A percentile compares a stretch with the other conserved stretches of the same genome.
phyloP scores from a whole-genome alignment of 2,888 invertebrate genomes.

The Eledone cirrhosa region DNA sequence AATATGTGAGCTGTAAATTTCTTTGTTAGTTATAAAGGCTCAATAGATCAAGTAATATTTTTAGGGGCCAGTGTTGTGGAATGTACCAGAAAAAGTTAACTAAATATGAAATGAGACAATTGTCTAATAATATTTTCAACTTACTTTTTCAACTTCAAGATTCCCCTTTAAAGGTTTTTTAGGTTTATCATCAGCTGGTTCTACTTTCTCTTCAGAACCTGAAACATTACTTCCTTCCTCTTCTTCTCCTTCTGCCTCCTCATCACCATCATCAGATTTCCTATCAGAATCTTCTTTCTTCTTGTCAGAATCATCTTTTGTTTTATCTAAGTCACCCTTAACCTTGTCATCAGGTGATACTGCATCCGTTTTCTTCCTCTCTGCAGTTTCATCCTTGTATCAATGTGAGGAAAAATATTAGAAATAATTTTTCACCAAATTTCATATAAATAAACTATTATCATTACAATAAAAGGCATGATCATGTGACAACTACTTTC shows the following conservation, averaged over 20 bases:
- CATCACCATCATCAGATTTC: slow-evolving; percentile 30
- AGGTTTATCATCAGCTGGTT: slow-evolving; percentile 30
- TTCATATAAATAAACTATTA: too few relatives aligned
- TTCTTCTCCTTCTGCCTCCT: slow-evolving; percentile 25
- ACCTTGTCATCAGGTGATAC: slow-evolving; percentile 56
- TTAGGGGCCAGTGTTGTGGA: not conserved
- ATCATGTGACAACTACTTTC: too few relatives aligned
- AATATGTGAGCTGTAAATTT: not conserved
- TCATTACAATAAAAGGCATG: too few relatives aligned
- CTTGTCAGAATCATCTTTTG: slow-evolving; percentile 35
- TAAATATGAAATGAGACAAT: not conserved
- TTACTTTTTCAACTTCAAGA: slow-evolving; percentile 49
- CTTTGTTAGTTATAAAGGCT: not conserved
- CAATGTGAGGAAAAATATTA: not conserved
- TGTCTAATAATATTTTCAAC: not conserved
- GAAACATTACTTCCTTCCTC: slow-evolving; percentile 35
- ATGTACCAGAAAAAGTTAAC: not conserved
- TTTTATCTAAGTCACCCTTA: slow-evolving; percentile 31
- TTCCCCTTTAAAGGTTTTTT: slow-evolving; percentile 52
- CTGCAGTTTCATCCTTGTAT: slow-evolving; percentile 41
- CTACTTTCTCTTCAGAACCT: slow-evolving; percentile 46
- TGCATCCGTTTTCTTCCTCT: slow-evolving; percentile 62
- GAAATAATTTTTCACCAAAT: too few relatives aligned
- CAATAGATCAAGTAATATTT: not conserved
- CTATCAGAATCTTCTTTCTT: slow-evolving; percentile 24